phyloP scores from a whole-genome alignment of 2,888 invertebrate species.

The Terebella lapidaria region DNA sequence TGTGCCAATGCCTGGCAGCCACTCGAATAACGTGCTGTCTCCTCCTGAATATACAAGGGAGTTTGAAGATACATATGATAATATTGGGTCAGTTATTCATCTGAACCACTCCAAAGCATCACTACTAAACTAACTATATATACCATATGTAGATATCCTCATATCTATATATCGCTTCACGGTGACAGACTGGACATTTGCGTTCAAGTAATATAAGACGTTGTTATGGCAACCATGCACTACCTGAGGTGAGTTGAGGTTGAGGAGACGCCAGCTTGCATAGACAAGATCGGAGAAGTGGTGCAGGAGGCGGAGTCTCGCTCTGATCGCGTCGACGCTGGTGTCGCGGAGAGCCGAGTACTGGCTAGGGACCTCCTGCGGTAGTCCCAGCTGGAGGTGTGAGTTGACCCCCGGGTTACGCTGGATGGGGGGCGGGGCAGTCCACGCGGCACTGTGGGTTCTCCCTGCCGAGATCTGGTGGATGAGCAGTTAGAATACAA shows the following conservation, averaged over 20 bases:
- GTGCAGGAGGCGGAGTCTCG: slow-evolving; percentile 60
- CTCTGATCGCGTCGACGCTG: slow-evolving; percentile 57
- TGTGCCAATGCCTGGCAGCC: slow-evolving; percentile 26
- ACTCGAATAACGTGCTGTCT: slow-evolving; percentile 27
- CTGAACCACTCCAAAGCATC: too few species aligned
- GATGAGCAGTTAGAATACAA: too few species aligned
- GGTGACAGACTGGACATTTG: too few species aligned
- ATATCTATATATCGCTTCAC: too few species aligned
- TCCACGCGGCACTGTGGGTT: slow-evolving; percentile 65
- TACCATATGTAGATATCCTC: too few species aligned
- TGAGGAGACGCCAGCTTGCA: slow-evolving; percentile 56
- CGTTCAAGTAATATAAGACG: too few species aligned
- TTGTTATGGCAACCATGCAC: too few species aligned
- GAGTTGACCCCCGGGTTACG: slow-evolving; percentile 57
- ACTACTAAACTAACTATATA: too few species aligned
- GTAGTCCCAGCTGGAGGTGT: slow-evolving; percentile 57
- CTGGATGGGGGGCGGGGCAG: slow-evolving; percentile 55
- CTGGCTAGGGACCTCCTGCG: slow-evolving; percentile 59
- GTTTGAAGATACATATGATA: neutral
- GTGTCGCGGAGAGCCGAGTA: slow-evolving; percentile 59
- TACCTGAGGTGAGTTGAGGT: slow-evolving; percentile 10
- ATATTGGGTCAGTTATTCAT: too few species aligned
- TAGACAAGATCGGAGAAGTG: slow-evolving; percentile 64
- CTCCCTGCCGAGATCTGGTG: slow-evolving; percentile 61
- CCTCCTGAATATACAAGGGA: neutral